Evolutionary conservation across 2,113 vertebrate genomes (phyloP).

Genomic region (Dicrurus megarhynchus): DNA sequence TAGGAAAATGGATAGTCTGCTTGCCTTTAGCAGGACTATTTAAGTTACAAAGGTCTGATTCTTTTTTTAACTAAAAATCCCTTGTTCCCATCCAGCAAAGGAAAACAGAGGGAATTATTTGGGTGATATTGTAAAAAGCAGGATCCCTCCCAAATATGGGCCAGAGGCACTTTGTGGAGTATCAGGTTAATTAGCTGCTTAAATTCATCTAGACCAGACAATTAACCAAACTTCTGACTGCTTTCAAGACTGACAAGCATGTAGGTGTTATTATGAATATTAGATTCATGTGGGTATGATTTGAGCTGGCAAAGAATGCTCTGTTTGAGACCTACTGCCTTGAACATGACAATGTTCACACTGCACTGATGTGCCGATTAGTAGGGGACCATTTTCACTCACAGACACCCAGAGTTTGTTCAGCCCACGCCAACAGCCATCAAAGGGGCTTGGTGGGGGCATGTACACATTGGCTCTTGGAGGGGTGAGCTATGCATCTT

Average conservation of each 20-base stretch:
- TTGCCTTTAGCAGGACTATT: neutral
- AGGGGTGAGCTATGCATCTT: neutral
- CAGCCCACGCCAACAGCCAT: fast-evolving
- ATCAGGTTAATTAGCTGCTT: neutral
- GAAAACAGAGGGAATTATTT: neutral
- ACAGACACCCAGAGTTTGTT: neutral
- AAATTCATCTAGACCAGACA: neutral
- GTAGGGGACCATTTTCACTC: neutral
- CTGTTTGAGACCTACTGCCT: neutral
- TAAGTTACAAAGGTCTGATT: neutral
- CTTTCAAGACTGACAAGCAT: neutral
- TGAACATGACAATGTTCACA: neutral
- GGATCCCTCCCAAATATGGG: neutral
- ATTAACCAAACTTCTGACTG: neutral
- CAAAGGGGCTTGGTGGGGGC: neutral
- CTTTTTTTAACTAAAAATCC: neutral
- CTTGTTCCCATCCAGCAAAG: neutral
- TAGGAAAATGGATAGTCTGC: neutral
- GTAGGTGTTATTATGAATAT: neutral
- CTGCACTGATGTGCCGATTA: neutral
- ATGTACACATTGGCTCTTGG: neutral
- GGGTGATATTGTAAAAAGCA: neutral
- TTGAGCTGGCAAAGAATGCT: neutral
- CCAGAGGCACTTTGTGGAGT: neutral
- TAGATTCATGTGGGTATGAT: neutral